A percentile compares a stretch with the other conserved stretches of the same genome.
These are phyloP conservation scores for Petaurus breviceps DNA, from an alignment of 2,113 vertebrate species.

Conservation along the genomic window DNA sequence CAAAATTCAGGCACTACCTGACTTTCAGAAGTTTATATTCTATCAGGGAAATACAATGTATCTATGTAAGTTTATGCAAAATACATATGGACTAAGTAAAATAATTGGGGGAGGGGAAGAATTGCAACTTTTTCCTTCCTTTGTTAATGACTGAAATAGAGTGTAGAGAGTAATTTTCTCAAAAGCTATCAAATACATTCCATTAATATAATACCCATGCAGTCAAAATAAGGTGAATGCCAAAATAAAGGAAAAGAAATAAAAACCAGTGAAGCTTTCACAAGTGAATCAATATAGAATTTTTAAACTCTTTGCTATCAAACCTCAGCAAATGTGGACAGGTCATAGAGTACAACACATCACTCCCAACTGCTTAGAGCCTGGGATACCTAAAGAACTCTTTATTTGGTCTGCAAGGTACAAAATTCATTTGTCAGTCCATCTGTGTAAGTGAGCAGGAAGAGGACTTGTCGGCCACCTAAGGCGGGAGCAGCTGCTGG, in stretches of 20 bases:
- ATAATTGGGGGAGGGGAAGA: background rate
- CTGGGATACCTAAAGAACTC: background rate
- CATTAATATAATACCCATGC: background rate
- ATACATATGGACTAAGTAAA: background rate
- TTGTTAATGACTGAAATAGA: slow-evolving; percentile 39
- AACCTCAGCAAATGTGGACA: slow-evolving; percentile 1
- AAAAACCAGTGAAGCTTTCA: slow-evolving; percentile 9
- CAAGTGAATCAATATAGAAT: slow-evolving; percentile 16
- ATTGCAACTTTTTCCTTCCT: background rate
- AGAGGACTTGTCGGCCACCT: slow-evolving; percentile 53
- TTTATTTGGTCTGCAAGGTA: slow-evolving; percentile 8
- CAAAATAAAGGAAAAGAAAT: slow-evolving; percentile 22
- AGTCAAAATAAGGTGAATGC: slow-evolving; percentile 19
- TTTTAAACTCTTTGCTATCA: slow-evolving; percentile 52
- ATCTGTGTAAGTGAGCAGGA: slow-evolving; percentile 11
- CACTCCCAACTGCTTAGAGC: background rate
- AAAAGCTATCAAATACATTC: background rate
- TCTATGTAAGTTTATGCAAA: background rate
- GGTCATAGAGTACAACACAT: background rate
- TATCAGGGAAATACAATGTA: background rate
- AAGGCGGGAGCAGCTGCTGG: slow-evolving; percentile 58
- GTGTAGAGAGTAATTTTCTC: slow-evolving; percentile 23
- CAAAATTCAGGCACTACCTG: background rate
- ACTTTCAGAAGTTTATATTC: background rate
- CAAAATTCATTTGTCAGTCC: slow-evolving; percentile 49